A percentile compares a stretch with the other conserved stretches of the same genome.
These are phyloP conservation scores for Catharus bicknelli DNA, from an alignment of 2,113 vertebrate genomes.

Conservation along the genomic window DNA sequence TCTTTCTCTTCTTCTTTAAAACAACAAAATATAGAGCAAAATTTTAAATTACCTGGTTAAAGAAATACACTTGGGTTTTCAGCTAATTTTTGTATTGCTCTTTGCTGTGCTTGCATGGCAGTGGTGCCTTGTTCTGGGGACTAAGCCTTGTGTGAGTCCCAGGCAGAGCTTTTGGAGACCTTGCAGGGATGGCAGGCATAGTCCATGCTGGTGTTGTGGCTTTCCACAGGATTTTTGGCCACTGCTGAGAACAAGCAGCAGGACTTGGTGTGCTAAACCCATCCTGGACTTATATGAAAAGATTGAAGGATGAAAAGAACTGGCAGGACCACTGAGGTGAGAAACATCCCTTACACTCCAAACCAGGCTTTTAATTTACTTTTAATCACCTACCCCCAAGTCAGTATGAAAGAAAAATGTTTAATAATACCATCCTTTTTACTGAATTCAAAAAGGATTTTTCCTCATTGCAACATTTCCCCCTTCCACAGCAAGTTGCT, in stretches of 20 bases:
- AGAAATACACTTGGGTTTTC: neutral
- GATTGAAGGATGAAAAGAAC: neutral
- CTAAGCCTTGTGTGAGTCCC: neutral
- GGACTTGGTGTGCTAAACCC: neutral
- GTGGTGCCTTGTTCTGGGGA: neutral
- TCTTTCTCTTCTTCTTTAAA: neutral
- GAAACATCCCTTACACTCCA: neutral
- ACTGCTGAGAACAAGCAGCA: fast-evolving
- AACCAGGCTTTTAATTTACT: neutral
- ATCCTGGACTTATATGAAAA: fast-evolving
- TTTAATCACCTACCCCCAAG: neutral
- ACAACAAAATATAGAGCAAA: neutral
- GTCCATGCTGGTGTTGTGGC: neutral
- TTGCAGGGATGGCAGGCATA: fast-evolving
- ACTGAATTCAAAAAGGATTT: neutral
- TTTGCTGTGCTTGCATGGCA: neutral
- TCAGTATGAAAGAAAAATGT: neutral
- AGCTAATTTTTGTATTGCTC: neutral
- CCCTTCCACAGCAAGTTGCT: neutral
- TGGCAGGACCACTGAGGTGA: neutral
- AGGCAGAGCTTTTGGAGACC: neutral
- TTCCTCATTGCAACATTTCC: neutral
- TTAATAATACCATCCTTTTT: neutral
- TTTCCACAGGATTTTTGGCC: neutral
- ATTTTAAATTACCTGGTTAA: neutral